Conservation (phyloP, 2,113 vertebrate genomes). For the Platysteira castanea region DNA sequence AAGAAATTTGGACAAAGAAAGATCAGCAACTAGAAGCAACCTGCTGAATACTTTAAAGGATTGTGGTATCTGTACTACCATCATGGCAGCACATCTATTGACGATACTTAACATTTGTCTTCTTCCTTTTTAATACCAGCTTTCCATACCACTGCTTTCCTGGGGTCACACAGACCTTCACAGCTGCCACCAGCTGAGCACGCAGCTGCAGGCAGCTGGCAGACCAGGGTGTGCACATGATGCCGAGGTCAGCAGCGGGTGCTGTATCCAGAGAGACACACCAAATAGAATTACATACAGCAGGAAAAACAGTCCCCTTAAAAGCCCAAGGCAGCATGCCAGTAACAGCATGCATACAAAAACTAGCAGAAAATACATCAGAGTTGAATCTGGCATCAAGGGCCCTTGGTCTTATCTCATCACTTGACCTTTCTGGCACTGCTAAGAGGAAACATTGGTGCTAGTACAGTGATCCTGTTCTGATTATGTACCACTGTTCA, state of each 20-base stretch:
- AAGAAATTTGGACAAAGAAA: background rate
- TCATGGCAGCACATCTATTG: background rate
- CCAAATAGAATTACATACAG: background rate
- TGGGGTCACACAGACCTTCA: background rate
- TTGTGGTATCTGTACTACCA: background rate
- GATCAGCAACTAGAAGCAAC: background rate
- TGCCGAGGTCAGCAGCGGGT: background rate
- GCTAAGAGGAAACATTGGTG: background rate
- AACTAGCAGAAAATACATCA: background rate
- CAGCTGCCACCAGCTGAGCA: background rate
- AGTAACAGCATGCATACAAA: background rate
- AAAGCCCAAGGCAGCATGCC: background rate
- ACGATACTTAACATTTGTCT: background rate
- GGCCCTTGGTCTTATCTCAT: background rate
- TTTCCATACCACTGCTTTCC: background rate
- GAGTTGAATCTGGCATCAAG: background rate
- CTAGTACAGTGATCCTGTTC: background rate
- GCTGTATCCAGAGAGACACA: background rate
- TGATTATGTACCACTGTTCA: background rate
- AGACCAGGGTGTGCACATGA: background rate
- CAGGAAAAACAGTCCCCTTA: background rate
- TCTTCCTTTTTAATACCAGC: background rate
- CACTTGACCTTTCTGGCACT: background rate
- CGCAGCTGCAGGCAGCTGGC: fast-evolving
- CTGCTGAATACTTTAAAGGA: background rate